Base-by-base conservation (phyloP, 2,888 invertebrate genomes). In the Apodemia duryi region DNA sequence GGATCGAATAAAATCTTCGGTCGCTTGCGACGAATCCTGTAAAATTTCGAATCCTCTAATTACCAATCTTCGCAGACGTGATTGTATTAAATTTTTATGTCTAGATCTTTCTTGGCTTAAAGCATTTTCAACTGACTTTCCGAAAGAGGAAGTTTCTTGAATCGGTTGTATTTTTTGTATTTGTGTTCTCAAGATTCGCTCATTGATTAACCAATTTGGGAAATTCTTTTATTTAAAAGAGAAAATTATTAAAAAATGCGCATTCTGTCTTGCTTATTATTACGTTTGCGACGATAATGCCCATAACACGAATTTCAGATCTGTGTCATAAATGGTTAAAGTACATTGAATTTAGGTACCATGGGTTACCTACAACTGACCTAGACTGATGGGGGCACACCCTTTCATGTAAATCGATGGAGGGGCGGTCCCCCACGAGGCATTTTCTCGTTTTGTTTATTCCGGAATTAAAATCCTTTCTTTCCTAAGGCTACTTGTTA, bases 331-430 rank as follows among this genome's bases (percentile, higher is more conserved):
- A 21, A 21, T 21, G 21, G 21, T 21, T 21, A n/a, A 13, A 46
- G 4, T 46, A n/a, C 49, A n/a, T 49, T 49, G 49, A n/a, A 46
- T n/a, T 49, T 49, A 49, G n/a, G 49, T 1, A 41, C 63, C 43
- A 10, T 57, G 54, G 62, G 57, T 46, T 63, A 41, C 46, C 57
- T 63, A 65, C 62, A 63, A 54, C 43, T 63, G 66, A 65, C 67
- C 67, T 66, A 67, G 68, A 67, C 68, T 49, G 61, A 61, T 57
- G 57, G 63, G 63, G 62, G 61, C 54, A 63, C 66, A 75, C 77
- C 75, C 76, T 72, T 73, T 70, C 75, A 76, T 77, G 80, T 77
- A 80, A 80, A 85, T 83, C 85, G 82, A 84, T 80, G 77, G 74
- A 67, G 77, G 79, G 71, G 75, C 66, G 73, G 73, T 67, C 72